Conservation (phyloP, 2,113 vertebrate genomes). For the Dicerorhinus sumatrensis region DNA sequence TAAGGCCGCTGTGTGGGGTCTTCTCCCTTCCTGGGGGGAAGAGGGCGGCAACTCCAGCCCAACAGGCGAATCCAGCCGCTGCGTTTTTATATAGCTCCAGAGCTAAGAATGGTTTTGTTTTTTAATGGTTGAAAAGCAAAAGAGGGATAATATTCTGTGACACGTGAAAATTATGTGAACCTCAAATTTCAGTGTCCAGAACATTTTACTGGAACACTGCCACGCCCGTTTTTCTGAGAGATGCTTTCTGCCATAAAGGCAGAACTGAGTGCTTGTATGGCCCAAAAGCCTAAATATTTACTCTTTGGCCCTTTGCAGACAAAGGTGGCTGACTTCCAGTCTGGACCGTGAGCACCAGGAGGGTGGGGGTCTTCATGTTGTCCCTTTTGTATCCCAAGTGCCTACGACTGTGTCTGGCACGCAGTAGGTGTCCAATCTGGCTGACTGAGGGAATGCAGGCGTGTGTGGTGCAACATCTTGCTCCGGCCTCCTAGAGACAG, state of each 20-base stretch:
- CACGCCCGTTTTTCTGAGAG: background rate
- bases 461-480: background rate
- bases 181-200: background rate
- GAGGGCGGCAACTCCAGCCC: background rate
- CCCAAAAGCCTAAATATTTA: background rate
- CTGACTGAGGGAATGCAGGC: background rate
- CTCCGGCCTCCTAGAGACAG: background rate
- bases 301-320: background rate
- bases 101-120: slow-evolving; percentile 3
- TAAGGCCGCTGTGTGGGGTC: no score
- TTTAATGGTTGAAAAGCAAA: slow-evolving; percentile 42
- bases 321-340: rapidly evolving
- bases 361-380: background rate
- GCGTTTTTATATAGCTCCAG: background rate
- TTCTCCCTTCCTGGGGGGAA: background rate
- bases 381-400: background rate
- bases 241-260: background rate
- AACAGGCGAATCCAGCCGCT: background rate
- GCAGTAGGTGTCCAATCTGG: background rate
- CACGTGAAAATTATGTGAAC: background rate
- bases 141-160: background rate
- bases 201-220: background rate
- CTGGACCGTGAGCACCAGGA: background rate
- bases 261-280: background rate
- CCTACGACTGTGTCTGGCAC: background rate